Conservation (phyloP, 2,888 invertebrate species). For the Leptinotarsa juncta region DNA sequence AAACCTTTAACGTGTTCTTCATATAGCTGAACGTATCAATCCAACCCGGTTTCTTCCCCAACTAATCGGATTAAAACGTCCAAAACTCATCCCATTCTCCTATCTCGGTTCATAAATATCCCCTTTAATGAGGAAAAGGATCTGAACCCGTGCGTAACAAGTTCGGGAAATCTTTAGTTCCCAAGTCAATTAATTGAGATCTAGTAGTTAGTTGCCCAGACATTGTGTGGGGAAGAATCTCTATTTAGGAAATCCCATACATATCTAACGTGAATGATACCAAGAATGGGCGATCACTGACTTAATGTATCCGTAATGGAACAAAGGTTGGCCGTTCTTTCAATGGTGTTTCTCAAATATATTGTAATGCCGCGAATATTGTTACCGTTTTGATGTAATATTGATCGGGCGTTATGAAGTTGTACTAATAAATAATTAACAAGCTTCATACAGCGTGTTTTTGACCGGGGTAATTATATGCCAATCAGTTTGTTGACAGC, state of each 20-base stretch:
- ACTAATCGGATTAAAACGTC: slow-evolving; percentile 14
- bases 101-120: slow-evolving; percentile 29
- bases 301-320: no score
- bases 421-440: no score
- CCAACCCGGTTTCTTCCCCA: background rate
- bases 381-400: no score
- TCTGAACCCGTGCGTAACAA: slow-evolving; percentile 34
- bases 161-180: slow-evolving; percentile 37
- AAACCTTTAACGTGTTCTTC: background rate
- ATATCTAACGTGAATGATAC: background rate
- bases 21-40: background rate
- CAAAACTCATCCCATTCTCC: slow-evolving; percentile 12
- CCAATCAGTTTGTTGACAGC: no score
- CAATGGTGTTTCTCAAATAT: no score
- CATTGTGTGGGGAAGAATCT: slow-evolving; percentile 9
- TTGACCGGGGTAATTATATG: no score
- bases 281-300: no score
- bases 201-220: slow-evolving; percentile 31
- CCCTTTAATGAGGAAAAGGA: slow-evolving; percentile 30
- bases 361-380: no score
- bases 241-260: slow-evolving; percentile 27
- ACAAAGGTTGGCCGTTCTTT: no score
- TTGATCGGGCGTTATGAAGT: no score
- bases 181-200: slow-evolving; percentile 35
- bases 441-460: no score